phyloP scores from a whole-genome alignment of 2,797 vertebrate genomes.

The Falco columbarius region DNA sequence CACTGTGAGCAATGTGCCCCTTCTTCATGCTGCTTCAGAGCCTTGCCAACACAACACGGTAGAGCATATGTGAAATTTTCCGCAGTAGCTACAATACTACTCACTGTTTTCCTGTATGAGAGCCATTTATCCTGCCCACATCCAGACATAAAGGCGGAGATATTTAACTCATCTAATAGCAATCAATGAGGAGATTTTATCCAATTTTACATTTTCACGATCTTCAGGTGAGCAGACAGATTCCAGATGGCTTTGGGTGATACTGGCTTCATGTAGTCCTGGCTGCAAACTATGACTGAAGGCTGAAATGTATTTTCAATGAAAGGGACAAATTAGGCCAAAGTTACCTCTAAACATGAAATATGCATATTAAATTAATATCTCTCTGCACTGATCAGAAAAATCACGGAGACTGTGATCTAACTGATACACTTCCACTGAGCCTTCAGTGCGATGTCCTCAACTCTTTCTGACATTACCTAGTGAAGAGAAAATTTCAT shows the following conservation, averaged over 20 bases:
- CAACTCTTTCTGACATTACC: neutral
- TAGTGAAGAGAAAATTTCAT: neutral
- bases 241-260: neutral
- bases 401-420: neutral
- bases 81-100: neutral
- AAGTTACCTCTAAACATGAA: neutral
- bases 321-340: neutral
- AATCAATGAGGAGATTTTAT: neutral
- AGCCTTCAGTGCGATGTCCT: neutral
- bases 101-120: neutral
- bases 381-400: neutral
- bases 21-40: neutral
- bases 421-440: neutral
- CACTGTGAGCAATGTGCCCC: conserved; percentile 19
- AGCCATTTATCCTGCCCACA: neutral
- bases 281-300: neutral
- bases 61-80: conserved; percentile 30
- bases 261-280: neutral
- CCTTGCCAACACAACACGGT: neutral
- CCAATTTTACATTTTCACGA: neutral
- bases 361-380: neutral
- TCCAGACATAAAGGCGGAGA: neutral
- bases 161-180: neutral
- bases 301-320: neutral
- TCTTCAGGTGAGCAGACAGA: neutral